Evolutionary conservation across 2,797 vertebrate species (phyloP).

Genomic region (Nyctibius grandis): DNA sequence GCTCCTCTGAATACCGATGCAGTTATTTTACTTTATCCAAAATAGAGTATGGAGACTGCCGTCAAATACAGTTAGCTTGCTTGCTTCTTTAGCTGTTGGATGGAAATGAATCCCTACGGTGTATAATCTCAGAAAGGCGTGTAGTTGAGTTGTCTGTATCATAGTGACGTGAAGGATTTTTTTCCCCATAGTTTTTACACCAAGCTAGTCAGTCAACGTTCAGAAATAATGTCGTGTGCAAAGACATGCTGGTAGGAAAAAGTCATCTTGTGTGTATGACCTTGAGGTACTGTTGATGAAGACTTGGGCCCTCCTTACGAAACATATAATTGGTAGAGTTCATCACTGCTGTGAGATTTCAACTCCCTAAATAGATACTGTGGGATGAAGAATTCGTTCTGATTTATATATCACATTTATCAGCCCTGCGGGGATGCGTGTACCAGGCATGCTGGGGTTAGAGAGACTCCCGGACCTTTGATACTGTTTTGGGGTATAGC

Average conservation of each 20-base stretch:
- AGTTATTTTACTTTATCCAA: not conserved
- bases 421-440: not conserved
- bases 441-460: no score
- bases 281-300: not conserved
- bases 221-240: not conserved
- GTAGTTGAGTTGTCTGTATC: not conserved
- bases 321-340: not conserved
- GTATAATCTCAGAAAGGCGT: not conserved
- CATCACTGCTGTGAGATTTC: not conserved
- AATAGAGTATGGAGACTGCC: not conserved
- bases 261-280: not conserved
- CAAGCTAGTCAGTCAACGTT: not conserved
- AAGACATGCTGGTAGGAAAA: not conserved
- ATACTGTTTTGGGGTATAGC: rapidly evolving
- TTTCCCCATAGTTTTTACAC: not conserved
- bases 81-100: not conserved
- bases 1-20: not conserved
- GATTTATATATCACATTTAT: not conserved
- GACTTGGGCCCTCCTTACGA: not conserved
- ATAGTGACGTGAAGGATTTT: not conserved
- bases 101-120: not conserved
- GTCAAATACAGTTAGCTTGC: not conserved
- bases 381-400: not conserved
- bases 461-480: not conserved
- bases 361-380: not conserved